Evolutionary conservation across 2,888 invertebrate species (phyloP).

Genomic region (Hydrotaea cyrtoneurina): DNA sequence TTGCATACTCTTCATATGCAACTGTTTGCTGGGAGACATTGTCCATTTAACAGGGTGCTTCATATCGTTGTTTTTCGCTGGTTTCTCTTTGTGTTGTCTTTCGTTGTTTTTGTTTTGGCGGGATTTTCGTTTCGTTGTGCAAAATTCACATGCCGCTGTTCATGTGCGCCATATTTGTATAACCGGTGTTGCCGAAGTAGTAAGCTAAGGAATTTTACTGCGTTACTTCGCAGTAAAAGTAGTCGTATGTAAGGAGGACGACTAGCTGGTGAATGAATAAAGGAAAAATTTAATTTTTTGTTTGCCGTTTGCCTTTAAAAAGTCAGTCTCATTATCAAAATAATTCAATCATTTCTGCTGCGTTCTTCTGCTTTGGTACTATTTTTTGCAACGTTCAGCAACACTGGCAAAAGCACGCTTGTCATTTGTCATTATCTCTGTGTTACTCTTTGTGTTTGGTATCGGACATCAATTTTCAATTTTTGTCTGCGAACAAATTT

Average conservation of each 20-base stretch:
- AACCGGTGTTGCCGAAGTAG: slow-evolving; percentile 50
- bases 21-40: neutral
- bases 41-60: slow-evolving; percentile 1
- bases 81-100: slow-evolving; percentile 15
- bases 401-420: slow-evolving; percentile 43
- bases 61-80: slow-evolving; percentile 33
- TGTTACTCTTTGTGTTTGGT: slow-evolving; percentile 51
- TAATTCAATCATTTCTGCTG: too few species aligned
- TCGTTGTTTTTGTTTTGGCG: slow-evolving; percentile 63
- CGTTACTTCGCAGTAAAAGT: too few species aligned
- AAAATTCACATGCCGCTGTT: slow-evolving; percentile 44
- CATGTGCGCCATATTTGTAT: slow-evolving; percentile 58
- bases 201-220: too few species aligned
- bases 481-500: slow-evolving; percentile 54
- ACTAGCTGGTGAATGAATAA: too few species aligned
- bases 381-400: slow-evolving; percentile 53
- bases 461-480: slow-evolving; percentile 47
- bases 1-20: neutral
- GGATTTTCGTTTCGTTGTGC: slow-evolving; percentile 40
- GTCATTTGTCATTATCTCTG: slow-evolving; percentile 49
- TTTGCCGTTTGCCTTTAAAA: too few species aligned
- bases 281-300: too few species aligned
- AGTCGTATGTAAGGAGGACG: too few species aligned
- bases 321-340: too few species aligned
- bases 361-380: neutral